phyloP scores from a whole-genome alignment of 2,797 vertebrate species.

The Hypotaenidia philippensis region DNA sequence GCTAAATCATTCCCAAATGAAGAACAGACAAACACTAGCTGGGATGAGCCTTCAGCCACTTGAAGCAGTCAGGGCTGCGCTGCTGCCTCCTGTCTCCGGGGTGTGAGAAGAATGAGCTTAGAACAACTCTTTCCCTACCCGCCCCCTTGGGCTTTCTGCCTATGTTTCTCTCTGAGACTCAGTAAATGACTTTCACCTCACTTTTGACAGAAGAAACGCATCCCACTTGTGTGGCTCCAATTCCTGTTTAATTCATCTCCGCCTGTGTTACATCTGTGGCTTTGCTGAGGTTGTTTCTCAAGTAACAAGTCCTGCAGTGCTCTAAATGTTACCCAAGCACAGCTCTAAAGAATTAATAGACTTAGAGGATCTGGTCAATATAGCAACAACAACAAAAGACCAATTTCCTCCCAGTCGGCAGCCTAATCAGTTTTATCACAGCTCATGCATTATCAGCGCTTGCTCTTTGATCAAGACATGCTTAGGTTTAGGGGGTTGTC shows the following conservation, averaged over 20 bases:
- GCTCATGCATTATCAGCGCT: neutral
- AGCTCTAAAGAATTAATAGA: constrained; percentile 2
- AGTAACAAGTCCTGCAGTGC: neutral
- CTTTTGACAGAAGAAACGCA: neutral
- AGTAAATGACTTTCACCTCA: neutral
- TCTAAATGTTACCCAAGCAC: neutral
- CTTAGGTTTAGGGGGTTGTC: neutral
- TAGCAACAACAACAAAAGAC: neutral
- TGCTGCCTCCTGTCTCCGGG: neutral
- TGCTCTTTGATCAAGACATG: neutral
- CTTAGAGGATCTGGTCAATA: constrained; percentile 8
- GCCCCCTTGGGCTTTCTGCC: neutral
- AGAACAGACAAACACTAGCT: neutral
- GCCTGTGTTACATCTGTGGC: neutral
- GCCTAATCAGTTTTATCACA: constrained; percentile 8
- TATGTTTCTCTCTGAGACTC: neutral
- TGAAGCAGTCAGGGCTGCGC: rapidly evolving
- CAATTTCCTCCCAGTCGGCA: neutral
- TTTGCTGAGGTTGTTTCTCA: neutral
- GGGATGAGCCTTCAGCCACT: neutral
- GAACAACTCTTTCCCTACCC: neutral
- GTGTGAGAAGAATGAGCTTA: neutral
- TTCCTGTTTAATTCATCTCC: neutral
- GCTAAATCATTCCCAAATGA: neutral
- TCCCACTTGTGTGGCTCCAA: neutral